Conservation (phyloP, 37 sponge, comb jelly and placozoan genomes). For the Beroe forskalii region DNA sequence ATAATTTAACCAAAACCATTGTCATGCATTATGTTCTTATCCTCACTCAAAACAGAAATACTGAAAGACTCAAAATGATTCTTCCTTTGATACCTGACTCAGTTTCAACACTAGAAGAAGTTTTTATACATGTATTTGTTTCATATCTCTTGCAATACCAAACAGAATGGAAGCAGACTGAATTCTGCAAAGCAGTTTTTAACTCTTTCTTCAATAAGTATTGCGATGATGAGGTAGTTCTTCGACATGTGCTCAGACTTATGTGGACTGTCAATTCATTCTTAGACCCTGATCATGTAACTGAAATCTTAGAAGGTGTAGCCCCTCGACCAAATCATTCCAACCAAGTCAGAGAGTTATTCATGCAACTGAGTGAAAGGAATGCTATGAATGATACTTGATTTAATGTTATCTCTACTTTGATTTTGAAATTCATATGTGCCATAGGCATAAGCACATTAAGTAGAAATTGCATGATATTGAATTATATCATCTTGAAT, state of each 20-base stretch:
- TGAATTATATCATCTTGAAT: too few relatives aligned
- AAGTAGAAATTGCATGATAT: too few relatives aligned
- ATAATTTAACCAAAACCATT: background rate
- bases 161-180: background rate
- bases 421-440: too few relatives aligned
- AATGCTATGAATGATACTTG: background rate
- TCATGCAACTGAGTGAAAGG: slow-evolving; percentile 2
- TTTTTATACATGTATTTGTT: slow-evolving; percentile 23
- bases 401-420: too few relatives aligned
- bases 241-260: slow-evolving; percentile 18
- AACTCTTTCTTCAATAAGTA: slow-evolving; percentile 14
- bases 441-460: too few relatives aligned
- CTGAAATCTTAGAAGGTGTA: background rate
- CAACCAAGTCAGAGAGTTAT: slow-evolving; percentile 10
- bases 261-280: background rate
- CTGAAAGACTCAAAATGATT: background rate
- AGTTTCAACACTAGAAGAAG: slow-evolving; percentile 5
- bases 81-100: slow-evolving; percentile 29
- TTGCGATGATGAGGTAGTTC: background rate
- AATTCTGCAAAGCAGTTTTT: slow-evolving; percentile 13
- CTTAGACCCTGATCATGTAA: background rate
- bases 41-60: background rate
- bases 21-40: background rate
- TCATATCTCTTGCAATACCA: background rate
- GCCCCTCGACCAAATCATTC: slow-evolving; percentile 10